phyloP scores from a whole-genome alignment of 2,888 invertebrate species.

The Agrotis puta region DNA sequence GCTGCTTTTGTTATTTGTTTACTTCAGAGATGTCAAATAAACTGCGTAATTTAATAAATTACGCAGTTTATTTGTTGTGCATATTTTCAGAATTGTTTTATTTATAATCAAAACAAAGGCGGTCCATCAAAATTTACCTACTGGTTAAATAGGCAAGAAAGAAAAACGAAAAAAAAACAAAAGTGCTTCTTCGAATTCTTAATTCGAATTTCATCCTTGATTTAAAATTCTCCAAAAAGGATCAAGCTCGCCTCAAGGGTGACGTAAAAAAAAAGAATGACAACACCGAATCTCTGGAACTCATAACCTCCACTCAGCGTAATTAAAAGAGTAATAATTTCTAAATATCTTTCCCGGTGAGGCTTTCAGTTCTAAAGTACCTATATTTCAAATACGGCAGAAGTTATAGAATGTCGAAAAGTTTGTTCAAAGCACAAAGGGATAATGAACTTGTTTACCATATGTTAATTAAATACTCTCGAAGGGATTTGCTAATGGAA shows the following conservation, averaged over 20 bases:
- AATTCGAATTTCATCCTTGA: conserved; percentile 43
- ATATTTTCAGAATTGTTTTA: conserved; percentile 9
- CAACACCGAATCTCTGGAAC: conserved; percentile 40
- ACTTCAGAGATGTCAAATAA: conserved; percentile 25
- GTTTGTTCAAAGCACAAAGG: conserved; percentile 76
- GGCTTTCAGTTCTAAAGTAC: conserved; percentile 47
- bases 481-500: conserved; percentile 81
- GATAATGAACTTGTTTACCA: conserved; percentile 83
- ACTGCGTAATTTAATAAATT: conserved; percentile 40
- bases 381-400: conserved; percentile 65
- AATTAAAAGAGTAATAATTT: conserved; percentile 48
- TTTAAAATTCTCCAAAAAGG: conserved; percentile 47
- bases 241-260: conserved; percentile 34
- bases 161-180: background rate
- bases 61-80: too few species aligned
- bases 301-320: conserved; percentile 42
- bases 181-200: conserved; percentile 32
- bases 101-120: conserved; percentile 11
- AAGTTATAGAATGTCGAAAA: conserved; percentile 70
- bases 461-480: conserved; percentile 86
- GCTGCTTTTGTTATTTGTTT: conserved; percentile 50
- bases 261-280: conserved; percentile 35
- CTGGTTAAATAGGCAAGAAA: background rate
- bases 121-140: conserved; percentile 4
- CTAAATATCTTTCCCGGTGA: conserved; percentile 41